Evolutionary conservation across 2,888 invertebrate genomes (phyloP), one percentile per base, ranked within the genome.

Genomic region (Dicyrtoma fusca): DNA sequence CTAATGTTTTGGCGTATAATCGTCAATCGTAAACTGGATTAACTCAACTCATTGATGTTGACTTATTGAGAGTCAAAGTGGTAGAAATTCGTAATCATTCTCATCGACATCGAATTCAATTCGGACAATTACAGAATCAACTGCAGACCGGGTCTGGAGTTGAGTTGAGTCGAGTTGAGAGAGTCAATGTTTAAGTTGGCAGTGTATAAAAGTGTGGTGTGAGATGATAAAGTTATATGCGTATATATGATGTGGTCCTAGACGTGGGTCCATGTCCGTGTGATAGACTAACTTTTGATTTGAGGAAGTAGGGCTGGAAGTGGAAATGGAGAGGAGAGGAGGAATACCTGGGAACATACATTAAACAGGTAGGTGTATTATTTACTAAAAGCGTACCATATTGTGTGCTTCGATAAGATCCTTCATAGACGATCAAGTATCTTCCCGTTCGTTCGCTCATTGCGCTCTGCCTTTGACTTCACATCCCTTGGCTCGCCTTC

Each of bases 351-450:
- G 34, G 34, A 34, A 34, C 34, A 34, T 34, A 34, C 34, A 34
- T 34, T 34, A 34, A 34, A 34, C 3, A 8, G 34, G 34, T 34
- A 34, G 34, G 34, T 57, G 42, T 68, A 55, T 57, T 68, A 57
- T 57, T 68, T 68, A 68, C 42, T 68, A 51, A 66, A 66, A 66
- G 55, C 26, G 66, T 68, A 68, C 55, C 68, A 68, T 68, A 68
- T 68, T 68, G 68, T 25, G 44, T 42, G 55, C 42, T 68, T 68
- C 57, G 68, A 68, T 68, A 68, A 68, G 68, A 68, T 68, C 68
- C 68, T 51, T 42, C 51, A 34, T 19, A 65, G 57, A 68, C 69
- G 69, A 69, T 69, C 69, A 69, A 69, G 69, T 69, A 70, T 70
- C 70, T 63, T 70, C 13, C 34, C 8, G 4, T 8, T 34, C 34